Evolutionary conservation across 2,888 invertebrate species (phyloP), one percentile per base, ranked within the genome.

Genomic region (Tenthredo amoena): DNA sequence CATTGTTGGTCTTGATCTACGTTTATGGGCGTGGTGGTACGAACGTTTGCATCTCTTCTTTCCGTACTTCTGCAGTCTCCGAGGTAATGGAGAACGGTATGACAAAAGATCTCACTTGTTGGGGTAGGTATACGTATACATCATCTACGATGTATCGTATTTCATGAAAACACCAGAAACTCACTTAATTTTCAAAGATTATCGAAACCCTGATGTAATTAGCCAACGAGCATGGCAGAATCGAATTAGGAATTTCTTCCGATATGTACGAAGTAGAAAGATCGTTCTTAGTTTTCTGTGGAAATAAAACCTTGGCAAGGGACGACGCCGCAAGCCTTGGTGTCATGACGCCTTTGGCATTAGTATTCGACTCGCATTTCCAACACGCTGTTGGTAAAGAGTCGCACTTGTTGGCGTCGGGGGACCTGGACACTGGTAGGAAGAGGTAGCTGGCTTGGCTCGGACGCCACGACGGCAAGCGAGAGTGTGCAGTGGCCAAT

Each of bases 341-440:
- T 83, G 71, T 83, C 83, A 83, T 83, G 83, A 65, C 68, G 47
- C 47, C 68, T 47, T 83, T 47, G 83, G 83, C 83, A 83, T 92
- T 91, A 91, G 92, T 92, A 92, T 92, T 92, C 91, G 87, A 88
- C 87, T 84, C 88, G 89, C 90, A 89, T 89, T 89, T 88, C 88
- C 89, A 88, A 90, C 89, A 90, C 91, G 91, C 91, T 93, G 91
- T 92, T 91, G 91, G 92, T 92, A 92, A 92, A 92, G 92, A 92
- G 91, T 91, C 90, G 91, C 91, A 92, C 92, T 92, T 92, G 91
- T 92, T 92, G 92, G 92, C 89, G 90, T 89, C 91, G 87, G 89
- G 91, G 92, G 91, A 92, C 91, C 89, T 87, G 91, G 90, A 91
- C 89, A 90, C 88, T 89, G 89, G 91, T 89, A 91, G 91, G 90